Evolutionary conservation across 2,113 vertebrate species (phyloP).

Genomic region (Microtus montanus): DNA sequence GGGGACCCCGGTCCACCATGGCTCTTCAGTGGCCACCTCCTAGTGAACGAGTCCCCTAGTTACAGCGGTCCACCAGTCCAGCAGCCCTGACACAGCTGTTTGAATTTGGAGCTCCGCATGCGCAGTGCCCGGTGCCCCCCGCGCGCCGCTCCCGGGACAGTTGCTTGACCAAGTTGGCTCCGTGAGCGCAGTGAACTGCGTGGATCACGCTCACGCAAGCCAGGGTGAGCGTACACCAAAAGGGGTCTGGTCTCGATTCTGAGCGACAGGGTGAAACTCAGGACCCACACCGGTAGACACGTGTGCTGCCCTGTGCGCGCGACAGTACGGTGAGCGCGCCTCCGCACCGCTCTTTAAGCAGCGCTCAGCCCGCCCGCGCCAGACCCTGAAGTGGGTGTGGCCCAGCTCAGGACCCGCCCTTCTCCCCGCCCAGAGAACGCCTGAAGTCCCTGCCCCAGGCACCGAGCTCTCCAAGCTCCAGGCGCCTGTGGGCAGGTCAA

Average conservation of each 20-base stretch:
- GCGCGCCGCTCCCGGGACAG: slow-evolving; percentile 25
- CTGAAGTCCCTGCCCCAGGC: not conserved
- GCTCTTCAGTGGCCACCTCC: slow-evolving; percentile 74
- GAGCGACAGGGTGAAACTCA: not conserved
- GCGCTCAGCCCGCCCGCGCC: slow-evolving; percentile 11
- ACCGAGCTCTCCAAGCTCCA: not conserved
- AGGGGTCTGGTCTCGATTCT: not conserved
- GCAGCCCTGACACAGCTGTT: slow-evolving; percentile 77
- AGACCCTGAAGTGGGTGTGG: not conserved
- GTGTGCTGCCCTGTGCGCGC: slow-evolving; percentile 42
- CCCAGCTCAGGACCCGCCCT: not conserved
- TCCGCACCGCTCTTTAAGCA: slow-evolving; percentile 69
- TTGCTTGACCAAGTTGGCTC: slow-evolving; percentile 50
- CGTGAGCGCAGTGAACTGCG: not conserved
- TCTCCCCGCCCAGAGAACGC: not conserved
- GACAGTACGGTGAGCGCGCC: not conserved
- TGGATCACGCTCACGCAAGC: not conserved
- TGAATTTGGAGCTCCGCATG: slow-evolving; percentile 85
- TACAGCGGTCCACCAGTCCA: not conserved
- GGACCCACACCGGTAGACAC: slow-evolving; percentile 29
- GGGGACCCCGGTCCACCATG: slow-evolving; percentile 98
- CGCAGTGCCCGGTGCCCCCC: slow-evolving; percentile 65
- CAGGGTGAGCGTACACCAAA: not conserved
- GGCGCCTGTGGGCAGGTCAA: not conserved
- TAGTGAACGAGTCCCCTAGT: slow-evolving; percentile 50